Conservation (phyloP, 1,140 invertebrate genomes). For the Acromyrmex echinatior region DNA sequence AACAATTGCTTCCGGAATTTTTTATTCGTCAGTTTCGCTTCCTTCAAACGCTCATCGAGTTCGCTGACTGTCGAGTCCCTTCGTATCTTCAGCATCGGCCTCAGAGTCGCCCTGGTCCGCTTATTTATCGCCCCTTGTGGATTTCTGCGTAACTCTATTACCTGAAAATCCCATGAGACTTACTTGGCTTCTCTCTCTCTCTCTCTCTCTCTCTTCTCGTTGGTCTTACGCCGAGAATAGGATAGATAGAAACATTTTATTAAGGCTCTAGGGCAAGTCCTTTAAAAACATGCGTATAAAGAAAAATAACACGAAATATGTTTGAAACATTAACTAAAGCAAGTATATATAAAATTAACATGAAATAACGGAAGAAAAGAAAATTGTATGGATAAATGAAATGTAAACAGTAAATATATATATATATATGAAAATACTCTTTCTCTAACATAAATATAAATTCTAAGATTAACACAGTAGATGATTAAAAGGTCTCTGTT, state of each 20-base stretch:
- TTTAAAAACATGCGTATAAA: conserved; percentile 19
- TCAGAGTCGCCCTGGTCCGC: conserved; percentile 92
- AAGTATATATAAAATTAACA: not conserved
- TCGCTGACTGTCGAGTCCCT: conserved; percentile 91
- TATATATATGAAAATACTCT: not conserved
- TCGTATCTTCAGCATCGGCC: conserved; percentile 91
- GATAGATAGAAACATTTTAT: not conserved
- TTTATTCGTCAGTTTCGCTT: conserved; percentile 92
- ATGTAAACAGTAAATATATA: not conserved
- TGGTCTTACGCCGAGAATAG: not conserved
- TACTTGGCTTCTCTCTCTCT: not conserved
- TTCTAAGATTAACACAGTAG: not conserved
- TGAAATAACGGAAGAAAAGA: not conserved
- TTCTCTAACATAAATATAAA: conserved; percentile 5
- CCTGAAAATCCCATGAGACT: conserved; percentile 86
- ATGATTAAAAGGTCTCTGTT: conserved; percentile 11
- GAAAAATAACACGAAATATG: not conserved
- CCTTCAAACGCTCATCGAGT: conserved; percentile 92
- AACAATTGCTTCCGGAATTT: conserved; percentile 92
- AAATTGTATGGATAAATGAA: not conserved
- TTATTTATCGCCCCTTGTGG: conserved; percentile 94
- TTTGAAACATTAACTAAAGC: conserved; percentile 4
- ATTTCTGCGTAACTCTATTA: conserved; percentile 95
- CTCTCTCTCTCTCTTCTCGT: too few species aligned
- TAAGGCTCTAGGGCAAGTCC: conserved; percentile 4